These are phyloP conservation scores for Emydura subglobosa DNA, from an alignment of 2,113 vertebrate genomes.

Conservation along the genomic window DNA sequence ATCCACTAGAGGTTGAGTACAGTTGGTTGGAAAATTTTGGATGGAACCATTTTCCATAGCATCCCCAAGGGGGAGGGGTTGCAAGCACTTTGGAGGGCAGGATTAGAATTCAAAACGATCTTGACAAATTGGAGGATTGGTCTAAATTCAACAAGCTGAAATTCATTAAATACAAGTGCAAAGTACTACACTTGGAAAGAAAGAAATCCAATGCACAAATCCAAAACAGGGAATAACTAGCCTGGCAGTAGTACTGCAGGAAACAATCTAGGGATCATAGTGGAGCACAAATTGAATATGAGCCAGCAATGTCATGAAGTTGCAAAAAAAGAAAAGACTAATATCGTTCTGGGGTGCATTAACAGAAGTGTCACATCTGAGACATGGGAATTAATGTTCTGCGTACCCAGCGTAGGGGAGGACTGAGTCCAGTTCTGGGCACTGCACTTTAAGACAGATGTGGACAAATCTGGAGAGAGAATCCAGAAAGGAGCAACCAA, in stretches of 20 bases:
- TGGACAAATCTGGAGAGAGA: background rate
- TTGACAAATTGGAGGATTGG: background rate
- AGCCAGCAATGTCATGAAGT: background rate
- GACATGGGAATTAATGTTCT: background rate
- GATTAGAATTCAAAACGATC: background rate
- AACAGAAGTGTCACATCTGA: background rate
- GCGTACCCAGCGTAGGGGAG: background rate
- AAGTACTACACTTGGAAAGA: background rate
- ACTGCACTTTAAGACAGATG: background rate
- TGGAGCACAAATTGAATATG: background rate
- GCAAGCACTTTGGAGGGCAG: background rate
- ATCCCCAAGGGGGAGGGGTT: background rate
- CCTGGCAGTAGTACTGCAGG: background rate
- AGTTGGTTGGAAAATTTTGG: background rate
- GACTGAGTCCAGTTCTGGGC: background rate
- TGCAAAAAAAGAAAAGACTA: background rate
- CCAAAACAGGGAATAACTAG: background rate
- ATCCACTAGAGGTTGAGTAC: background rate
- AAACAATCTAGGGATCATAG: background rate
- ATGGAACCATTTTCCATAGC: background rate
- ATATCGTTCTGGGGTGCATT: background rate
- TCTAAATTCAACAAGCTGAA: background rate
- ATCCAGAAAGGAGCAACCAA: background rate
- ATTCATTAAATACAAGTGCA: background rate
- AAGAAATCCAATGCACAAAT: background rate